Conservation (phyloP, 2,888 invertebrate species). For the Temnothorax unifasciatus region DNA sequence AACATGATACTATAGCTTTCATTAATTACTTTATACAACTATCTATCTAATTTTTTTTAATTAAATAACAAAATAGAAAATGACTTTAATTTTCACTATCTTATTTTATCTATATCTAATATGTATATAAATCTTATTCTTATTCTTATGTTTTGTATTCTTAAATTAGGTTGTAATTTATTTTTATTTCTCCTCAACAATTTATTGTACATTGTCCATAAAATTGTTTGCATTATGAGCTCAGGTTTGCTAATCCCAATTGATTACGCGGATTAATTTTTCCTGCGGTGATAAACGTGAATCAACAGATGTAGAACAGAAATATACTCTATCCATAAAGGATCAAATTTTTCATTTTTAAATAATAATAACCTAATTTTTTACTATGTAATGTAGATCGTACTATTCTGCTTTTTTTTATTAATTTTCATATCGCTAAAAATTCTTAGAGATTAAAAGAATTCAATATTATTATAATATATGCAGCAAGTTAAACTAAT, state of each 20-base stretch:
- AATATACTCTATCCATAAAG: background rate
- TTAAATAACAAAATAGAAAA: background rate
- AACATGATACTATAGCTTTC: background rate
- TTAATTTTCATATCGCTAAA: background rate
- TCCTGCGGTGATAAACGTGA: background rate
- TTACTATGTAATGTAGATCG: background rate
- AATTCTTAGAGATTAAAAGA: constrained; percentile 11
- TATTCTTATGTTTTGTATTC: background rate
- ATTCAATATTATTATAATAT: background rate
- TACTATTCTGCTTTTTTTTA: background rate
- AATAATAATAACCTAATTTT: constrained; percentile 16
- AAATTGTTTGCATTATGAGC: background rate
- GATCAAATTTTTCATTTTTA: constrained; percentile 7
- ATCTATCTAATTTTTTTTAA: background rate
- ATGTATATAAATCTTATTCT: background rate
- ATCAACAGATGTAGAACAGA: background rate
- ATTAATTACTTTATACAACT: background rate
- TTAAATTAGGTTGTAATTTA: background rate
- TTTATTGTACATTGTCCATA: background rate
- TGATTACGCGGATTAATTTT: too few relatives aligned
- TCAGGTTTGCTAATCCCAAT: background rate
- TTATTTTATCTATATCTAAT: background rate
- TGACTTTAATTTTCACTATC: background rate
- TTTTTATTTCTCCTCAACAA: background rate
- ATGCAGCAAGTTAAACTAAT: background rate